Evolutionary conservation across 2,888 invertebrate species (phyloP).

Genomic region (Drosophila buzzatii): DNA sequence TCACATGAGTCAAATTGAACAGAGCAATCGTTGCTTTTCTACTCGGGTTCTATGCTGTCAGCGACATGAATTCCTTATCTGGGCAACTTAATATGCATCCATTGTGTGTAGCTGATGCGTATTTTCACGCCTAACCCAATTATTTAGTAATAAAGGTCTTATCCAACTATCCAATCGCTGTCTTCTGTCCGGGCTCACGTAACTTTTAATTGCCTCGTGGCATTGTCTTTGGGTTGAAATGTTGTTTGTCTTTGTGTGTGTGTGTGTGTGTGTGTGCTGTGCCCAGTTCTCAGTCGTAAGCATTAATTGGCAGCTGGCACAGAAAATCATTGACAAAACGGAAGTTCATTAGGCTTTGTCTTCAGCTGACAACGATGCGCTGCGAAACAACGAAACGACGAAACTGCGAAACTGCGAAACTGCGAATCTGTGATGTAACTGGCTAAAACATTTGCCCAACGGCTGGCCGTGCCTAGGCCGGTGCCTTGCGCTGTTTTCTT

Average conservation of each 20-base stretch:
- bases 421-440: constrained; percentile 38
- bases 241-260: constrained; percentile 1
- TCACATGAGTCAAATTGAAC: background rate
- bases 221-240: constrained; percentile 20
- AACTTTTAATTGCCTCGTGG: constrained; percentile 44
- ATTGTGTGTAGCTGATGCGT: background rate
- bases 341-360: constrained; percentile 73
- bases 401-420: too few species aligned
- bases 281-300: constrained; percentile 42
- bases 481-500: background rate
- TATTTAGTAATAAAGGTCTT: constrained; percentile 14
- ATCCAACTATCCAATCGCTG: constrained; percentile 24
- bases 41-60: background rate
- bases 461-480: constrained; percentile 9
- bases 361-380: constrained; percentile 26
- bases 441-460: constrained; percentile 28
- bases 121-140: constrained; percentile 10
- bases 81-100: background rate
- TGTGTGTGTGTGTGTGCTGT: background rate
- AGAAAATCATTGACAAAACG: constrained; percentile 65
- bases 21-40: background rate
- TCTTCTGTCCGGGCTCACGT: constrained; percentile 39
- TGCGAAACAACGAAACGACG: too few species aligned
- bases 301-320: constrained; percentile 62
- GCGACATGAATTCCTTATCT: background rate